Evolutionary conservation across 1,140 invertebrate species (phyloP), one percentile per base, ranked within the genome.

Genomic region (Macrostomum lignano): DNA sequence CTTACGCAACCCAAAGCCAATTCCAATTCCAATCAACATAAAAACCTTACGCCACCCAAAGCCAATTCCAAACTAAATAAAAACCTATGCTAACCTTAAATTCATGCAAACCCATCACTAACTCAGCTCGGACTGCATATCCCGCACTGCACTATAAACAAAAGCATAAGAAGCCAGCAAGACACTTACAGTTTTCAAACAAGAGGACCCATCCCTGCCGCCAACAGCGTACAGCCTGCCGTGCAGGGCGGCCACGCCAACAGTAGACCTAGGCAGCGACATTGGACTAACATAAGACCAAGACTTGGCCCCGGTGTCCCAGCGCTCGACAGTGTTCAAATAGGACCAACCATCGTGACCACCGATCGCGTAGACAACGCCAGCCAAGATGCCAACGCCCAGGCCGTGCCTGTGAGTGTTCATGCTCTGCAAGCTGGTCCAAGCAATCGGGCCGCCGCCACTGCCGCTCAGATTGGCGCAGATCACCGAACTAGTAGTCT

Each of bases 321-420:
- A 86, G 36, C 74, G 55, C 58, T 88, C 79, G 0, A 82, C 78
- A 3, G 76, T 77, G 49, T 77, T 78, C 7, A 84, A 58, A 52
- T 84, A 88, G 44, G 75, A 78, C 78, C 78, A 86, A 21, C 70
- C 73, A 60, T 88, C 81, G 49, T 88, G 78, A 10, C 79, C 82
- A 17, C 79, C 81, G 6, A 88, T 75, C 4, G 78, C 79, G 60
- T 88, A 91, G 26, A 91, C 64, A 1, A 76, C 75, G 0, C 75
- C 74, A 29, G 68, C 71, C 22, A 88, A 58, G 7, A 81, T 71
- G 2, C 74, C 77, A 17, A 88, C 75, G 67, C 66, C 67, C 38
- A 82, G 58, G 6, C 77, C 76, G 56, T 84, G 76, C 25, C 78
- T 60, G 51, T 79, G 75, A n/a, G 76, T 79, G 36, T 70, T 72